Conservation (phyloP, 2,797 vertebrate genomes). For the Psittacula echo region DNA sequence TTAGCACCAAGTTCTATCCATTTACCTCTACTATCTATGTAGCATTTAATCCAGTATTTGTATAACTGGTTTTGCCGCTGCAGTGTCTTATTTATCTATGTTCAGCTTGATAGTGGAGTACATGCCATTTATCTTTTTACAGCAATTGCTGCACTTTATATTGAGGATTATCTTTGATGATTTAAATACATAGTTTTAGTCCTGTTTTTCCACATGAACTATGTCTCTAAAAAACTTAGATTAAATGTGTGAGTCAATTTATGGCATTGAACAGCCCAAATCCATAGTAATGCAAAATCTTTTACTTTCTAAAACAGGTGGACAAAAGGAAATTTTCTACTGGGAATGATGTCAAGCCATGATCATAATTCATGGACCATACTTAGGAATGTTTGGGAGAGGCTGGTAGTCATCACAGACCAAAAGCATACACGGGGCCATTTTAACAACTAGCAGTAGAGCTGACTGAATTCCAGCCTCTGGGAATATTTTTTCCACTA, state of each 20-base stretch:
- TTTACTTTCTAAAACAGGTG: not conserved
- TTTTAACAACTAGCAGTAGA: not conserved
- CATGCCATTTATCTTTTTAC: not conserved
- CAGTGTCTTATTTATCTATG: not conserved
- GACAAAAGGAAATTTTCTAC: not conserved
- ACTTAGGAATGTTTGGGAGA: not conserved
- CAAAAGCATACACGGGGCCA: not conserved
- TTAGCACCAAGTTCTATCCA: not conserved
- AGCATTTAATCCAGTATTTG: not conserved
- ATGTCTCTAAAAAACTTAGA: not conserved
- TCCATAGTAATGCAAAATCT: not conserved
- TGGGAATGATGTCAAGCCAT: not conserved
- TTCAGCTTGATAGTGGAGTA: not conserved
- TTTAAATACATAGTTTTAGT: not conserved
- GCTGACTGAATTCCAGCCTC: not conserved
- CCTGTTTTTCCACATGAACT: not conserved
- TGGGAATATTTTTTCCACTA: not conserved
- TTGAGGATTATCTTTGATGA: not conserved
- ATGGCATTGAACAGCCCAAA: not conserved
- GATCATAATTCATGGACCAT: not conserved
- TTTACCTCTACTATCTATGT: not conserved
- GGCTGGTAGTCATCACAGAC: accelerated
- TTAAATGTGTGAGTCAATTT: not conserved
- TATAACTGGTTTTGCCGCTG: not conserved
- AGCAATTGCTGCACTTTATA: not conserved